These are phyloP conservation scores for Sitobion miscanthi DNA, from an alignment of 1,140 invertebrate species.

Conservation along the genomic window DNA sequence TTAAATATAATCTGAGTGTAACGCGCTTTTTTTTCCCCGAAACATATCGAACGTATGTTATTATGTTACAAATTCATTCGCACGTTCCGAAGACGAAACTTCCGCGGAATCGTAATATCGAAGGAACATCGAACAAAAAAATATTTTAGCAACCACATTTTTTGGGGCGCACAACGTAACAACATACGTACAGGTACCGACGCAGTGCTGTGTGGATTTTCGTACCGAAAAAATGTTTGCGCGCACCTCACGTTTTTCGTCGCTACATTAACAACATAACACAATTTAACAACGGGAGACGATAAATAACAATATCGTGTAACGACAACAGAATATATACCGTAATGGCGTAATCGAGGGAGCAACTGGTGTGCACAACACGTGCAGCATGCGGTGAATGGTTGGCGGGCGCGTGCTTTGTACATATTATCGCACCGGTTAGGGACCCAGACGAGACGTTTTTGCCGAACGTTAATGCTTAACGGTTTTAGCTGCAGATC, in stretches of 20 bases:
- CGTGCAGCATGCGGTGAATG: neutral
- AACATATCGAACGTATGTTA: no score
- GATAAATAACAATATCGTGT: neutral
- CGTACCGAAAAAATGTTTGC: neutral
- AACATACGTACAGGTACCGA: no score
- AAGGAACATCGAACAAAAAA: neutral
- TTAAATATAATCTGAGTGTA: neutral
- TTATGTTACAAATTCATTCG: no score
- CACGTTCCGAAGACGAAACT: neutral
- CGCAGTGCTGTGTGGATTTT: neutral
- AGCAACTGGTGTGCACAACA: neutral
- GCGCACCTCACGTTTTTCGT: neutral
- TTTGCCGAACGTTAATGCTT: conserved; percentile 53
- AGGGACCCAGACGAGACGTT: neutral
- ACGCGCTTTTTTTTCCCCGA: neutral
- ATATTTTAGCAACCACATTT: neutral
- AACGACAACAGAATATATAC: no score
- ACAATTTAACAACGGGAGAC: neutral
- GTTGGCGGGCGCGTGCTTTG: conserved; percentile 21
- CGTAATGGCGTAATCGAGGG: neutral
- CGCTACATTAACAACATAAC: no score
- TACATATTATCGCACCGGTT: neutral
- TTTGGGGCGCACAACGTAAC: neutral
- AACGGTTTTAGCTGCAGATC: conserved; percentile 72
- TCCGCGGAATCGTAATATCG: neutral